Evolutionary conservation across 2,797 vertebrate species (phyloP).

Genomic region (Sebastes oblongus): DNA sequence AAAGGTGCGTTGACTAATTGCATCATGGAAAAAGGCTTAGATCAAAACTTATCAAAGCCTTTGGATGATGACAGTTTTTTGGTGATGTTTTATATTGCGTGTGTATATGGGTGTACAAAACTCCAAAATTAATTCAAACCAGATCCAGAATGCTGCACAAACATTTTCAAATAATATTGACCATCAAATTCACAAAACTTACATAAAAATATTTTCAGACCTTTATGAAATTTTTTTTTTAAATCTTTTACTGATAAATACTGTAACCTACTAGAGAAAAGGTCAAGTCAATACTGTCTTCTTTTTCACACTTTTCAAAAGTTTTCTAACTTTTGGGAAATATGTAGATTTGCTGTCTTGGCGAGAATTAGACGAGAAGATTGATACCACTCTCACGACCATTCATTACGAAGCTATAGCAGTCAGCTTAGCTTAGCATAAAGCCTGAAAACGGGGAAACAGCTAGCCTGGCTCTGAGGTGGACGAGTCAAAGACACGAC

Average conservation of each 20-base stretch:
- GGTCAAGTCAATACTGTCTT: background rate
- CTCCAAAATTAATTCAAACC: background rate
- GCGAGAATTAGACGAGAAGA: background rate
- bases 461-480: no score
- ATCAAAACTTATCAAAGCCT: background rate
- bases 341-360: background rate
- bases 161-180: background rate
- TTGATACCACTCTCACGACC: background rate
- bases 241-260: no score
- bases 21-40: background rate
- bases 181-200: background rate
- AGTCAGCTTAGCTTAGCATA: no score
- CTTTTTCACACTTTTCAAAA: background rate
- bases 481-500: no score
- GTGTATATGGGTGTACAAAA: background rate
- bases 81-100: no score
- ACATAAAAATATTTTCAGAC: background rate
- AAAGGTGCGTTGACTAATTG: background rate
- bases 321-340: background rate
- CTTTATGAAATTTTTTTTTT: background rate
- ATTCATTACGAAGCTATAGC: no score
- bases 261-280: no score
- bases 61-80: no score
- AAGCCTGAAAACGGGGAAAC: no score
- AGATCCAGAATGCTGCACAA: background rate